Base-by-base conservation (phyloP, 2,113 vertebrate genomes). In the Psammodynastes pulverulentus region DNA sequence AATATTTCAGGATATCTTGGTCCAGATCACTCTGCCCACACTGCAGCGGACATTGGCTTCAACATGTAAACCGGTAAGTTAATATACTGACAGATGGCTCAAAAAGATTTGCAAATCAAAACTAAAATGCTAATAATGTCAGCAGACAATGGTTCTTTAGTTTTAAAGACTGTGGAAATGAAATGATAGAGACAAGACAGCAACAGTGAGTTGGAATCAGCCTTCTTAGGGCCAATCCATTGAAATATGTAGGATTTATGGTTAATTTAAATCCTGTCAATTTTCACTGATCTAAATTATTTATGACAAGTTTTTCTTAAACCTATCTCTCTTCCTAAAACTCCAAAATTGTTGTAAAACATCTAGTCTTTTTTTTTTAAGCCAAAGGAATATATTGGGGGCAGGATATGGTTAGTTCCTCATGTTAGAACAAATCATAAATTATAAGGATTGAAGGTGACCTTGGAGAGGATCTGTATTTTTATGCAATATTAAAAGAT, bases 11-110 rank as follows among this genome's bases (percentile, higher is more conserved):
- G 98, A 99, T 39, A 98, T 98, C 0, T 95, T 99, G 72, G 96
- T 99, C 39, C 98, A 98, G 91, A 98, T 99, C 92, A 98, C 98
- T 26, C 97, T 99, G 95, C 99, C 99, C 89, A 98, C 98, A 51
- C 94, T 99, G 96, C 98, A 98, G 96, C 98, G 97, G 96, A 97
- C 96, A 8, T 95, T 99, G 96, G 98, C 97, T 1, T 96, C 98
- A 56, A 95, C 95, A 0, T 98, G 98, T 97, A 98, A 98, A 97
- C 95, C 98, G 19, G 99, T 99, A 98, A 90, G 98, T 94, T 58
- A 9, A 48, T 26, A 54, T 54, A 39, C 72, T 52, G 45, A 15
- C 89, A 39, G 56, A 39, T 87, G 21, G 87, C 62, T 48, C 29
- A 89, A 29, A 86, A 58, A 26, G 34, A 88, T 53, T n/a, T 93